Conservation (phyloP, 2,113 vertebrate species). For the human (Homo sapiens) region DNA sequence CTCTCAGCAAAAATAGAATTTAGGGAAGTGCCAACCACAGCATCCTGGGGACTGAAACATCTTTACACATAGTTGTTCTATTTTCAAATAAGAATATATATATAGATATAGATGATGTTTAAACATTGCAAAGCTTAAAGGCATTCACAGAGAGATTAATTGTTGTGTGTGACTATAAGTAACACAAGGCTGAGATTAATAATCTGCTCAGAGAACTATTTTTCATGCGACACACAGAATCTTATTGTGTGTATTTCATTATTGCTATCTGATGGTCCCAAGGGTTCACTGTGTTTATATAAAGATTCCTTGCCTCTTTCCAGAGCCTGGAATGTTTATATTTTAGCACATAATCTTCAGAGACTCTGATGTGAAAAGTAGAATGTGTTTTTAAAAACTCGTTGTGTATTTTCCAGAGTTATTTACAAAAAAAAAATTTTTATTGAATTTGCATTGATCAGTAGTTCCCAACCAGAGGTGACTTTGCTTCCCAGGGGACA, state of each 20-base stretch:
- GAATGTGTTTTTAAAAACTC: slow-evolving; percentile 31
- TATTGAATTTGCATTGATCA: not conserved
- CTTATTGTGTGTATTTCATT: slow-evolving; percentile 49
- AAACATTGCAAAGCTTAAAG: slow-evolving; percentile 53
- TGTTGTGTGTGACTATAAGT: slow-evolving; percentile 15
- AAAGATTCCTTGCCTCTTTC: slow-evolving; percentile 57
- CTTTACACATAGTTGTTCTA: slow-evolving; percentile 65
- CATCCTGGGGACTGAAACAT: slow-evolving; percentile 51
- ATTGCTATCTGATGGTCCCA: slow-evolving; percentile 41
- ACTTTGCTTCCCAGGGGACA: not conserved
- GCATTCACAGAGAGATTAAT: slow-evolving; percentile 45
- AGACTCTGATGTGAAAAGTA: slow-evolving; percentile 52
- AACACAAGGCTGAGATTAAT: slow-evolving; percentile 46
- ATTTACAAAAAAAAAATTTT: not conserved
- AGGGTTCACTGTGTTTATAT: slow-evolving; percentile 57
- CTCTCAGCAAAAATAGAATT: slow-evolving; percentile 66
- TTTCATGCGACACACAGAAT: slow-evolving; percentile 36
- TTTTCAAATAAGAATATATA: slow-evolving; percentile 67
- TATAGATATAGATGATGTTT: slow-evolving; percentile 38
- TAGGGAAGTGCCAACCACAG: not conserved
- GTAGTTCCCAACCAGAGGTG: not conserved
- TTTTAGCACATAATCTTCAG: slow-evolving; percentile 63
- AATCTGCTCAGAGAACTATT: slow-evolving; percentile 45
- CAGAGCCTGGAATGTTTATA: slow-evolving; percentile 67
- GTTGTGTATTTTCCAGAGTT: not conserved